Percentiles rank a stretch among this genome's conserved stretches.
Conservation (phyloP, 2,888 invertebrate genomes). For the Scaptomyza cyrtandrae region DNA sequence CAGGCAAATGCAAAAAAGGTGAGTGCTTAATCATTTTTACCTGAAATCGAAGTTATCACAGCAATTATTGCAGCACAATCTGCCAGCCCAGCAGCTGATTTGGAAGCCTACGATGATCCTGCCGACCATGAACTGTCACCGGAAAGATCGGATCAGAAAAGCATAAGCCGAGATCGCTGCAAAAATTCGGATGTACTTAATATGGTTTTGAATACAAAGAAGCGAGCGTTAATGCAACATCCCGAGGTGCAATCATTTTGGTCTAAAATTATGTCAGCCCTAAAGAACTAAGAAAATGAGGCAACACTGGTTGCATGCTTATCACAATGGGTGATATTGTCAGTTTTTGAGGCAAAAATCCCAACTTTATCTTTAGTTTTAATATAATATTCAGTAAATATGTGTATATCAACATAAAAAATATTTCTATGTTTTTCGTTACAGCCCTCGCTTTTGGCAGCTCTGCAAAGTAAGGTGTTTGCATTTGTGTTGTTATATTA, state of each 20-base stretch:
- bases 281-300: conserved; percentile 59
- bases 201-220: conserved; percentile 80
- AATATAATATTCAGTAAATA: no score
- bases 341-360: background rate
- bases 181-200: conserved; percentile 82
- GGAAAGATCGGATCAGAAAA: conserved; percentile 51
- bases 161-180: conserved; percentile 70
- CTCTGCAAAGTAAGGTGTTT: no score
- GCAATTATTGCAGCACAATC: conserved; percentile 27
- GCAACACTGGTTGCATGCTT: background rate
- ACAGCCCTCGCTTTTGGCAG: no score
- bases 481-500: no score
- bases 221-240: conserved; percentile 79
- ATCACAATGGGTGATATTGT: background rate
- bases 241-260: conserved; percentile 81
- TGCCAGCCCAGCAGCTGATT: conserved; percentile 54
- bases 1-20: conserved; percentile 55
- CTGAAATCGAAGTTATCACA: background rate
- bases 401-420: no score
- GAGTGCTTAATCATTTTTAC: background rate
- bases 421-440: no score
- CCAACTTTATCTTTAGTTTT: no score
- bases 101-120: conserved; percentile 54
- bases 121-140: conserved; percentile 53
- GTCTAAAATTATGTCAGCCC: conserved; percentile 72